A percentile compares a stretch with the other conserved stretches of the same genome.
Evolutionary conservation across 2,113 vertebrate genomes (phyloP).

Genomic region (Vulpes lagopus): DNA sequence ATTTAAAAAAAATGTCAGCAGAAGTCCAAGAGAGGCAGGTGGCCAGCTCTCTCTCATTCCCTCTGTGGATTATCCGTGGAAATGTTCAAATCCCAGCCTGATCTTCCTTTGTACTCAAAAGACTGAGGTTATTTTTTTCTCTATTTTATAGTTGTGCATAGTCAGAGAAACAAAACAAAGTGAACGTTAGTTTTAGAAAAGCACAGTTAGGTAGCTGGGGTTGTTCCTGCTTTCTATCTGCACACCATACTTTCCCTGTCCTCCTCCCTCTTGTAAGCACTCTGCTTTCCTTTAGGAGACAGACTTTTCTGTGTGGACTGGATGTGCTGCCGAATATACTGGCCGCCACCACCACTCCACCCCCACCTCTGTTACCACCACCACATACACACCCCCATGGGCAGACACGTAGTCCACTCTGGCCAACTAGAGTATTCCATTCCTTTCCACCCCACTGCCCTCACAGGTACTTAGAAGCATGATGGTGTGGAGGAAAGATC

Average conservation of each 20-base stretch:
- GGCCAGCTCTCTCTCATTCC: neutral
- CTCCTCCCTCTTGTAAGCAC: neutral
- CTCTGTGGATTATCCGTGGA: neutral
- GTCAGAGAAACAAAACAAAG: neutral
- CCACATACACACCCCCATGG: too few relatives aligned
- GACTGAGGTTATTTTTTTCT: neutral
- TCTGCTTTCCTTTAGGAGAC: neutral
- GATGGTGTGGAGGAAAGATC: accelerated
- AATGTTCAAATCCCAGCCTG: neutral
- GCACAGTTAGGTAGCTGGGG: neutral
- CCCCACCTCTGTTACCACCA: neutral
- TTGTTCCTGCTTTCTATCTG: neutral
- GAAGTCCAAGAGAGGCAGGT: conserved; percentile 47
- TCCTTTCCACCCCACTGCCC: neutral
- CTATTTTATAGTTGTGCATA: neutral
- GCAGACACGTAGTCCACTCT: neutral
- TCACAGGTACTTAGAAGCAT: neutral
- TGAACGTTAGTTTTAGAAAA: neutral
- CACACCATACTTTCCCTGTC: accelerated
- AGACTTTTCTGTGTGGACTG: neutral
- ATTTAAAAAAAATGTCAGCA: neutral
- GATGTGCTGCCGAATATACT: neutral
- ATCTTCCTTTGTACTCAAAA: neutral
- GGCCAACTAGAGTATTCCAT: neutral
- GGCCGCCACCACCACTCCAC: too few relatives aligned